Base-by-base conservation (phyloP, 2,888 invertebrate genomes). In the Lepidonotus clava region DNA sequence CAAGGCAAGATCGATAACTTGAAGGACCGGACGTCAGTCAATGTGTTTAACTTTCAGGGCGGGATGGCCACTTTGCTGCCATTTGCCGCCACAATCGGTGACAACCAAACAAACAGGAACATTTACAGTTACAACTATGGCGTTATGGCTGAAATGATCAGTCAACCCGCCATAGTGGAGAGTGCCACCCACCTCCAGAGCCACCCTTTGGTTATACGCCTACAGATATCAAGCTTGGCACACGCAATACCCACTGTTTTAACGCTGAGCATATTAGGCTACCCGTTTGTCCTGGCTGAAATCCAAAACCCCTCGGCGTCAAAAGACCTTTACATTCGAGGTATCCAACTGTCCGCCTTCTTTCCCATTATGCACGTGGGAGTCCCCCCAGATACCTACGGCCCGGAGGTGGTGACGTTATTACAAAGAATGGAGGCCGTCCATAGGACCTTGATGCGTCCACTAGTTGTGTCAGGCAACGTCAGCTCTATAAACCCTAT, bases 301-400 rank as follows among this genome's bases (percentile, higher is more conserved):
- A 98, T 0, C 97, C 92, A 85, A 92, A 91, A 14, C 91, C 91
- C 83, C 87, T 89, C 32, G 88, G 87, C 6, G 91, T 92, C 34
- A 91, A 91, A 90, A 36, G 94, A 95, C 89, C 91, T 95, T 2
- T 96, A 96, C 91, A 96, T 97, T 38, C 95, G 97, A 91, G 98
- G 98, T 98, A 94, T 97, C 67, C 96, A 97, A 92, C 95, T 98
- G 92, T 96, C 97, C 0, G 97, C 97, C 0, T 98, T 99, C 93
- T 94, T 99, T 90, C 98, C 99, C 0, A 97, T 98, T 0, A 96
- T 98, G 94, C 97, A 98, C 92, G 98, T 98, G 91, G 97, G 97
- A 0, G 90, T 92, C 0, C 90, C 90, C 0, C 93, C 95, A 95
- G 0, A 98, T 91, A 83, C 86, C 0, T 92, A 90, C 87, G 88